phyloP scores from a whole-genome alignment of 2,113 vertebrate genomes.

The Eulemur rufifrons region DNA sequence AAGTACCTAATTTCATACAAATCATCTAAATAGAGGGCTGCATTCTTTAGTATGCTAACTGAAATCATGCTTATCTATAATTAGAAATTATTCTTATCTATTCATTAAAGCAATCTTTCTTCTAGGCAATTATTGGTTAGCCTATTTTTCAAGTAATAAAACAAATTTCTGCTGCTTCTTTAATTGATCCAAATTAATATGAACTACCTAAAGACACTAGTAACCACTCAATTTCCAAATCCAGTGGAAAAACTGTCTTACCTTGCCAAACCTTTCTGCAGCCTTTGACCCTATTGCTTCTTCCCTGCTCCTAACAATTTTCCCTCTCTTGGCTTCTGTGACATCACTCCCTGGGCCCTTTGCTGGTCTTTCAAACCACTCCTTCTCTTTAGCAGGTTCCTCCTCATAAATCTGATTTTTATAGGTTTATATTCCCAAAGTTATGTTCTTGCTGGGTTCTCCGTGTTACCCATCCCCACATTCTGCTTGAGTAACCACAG shows the following conservation, averaged over 20 bases:
- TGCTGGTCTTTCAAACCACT: not conserved
- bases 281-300: not conserved
- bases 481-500: not conserved
- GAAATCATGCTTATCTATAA: constrained; percentile 45
- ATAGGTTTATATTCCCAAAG: not conserved
- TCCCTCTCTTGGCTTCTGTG: not conserved
- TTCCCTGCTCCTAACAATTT: not conserved
- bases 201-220: not conserved
- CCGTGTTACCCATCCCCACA: too few relatives aligned
- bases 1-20: constrained; percentile 2
- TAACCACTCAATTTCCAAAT: not conserved
- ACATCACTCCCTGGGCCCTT: not conserved
- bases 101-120: constrained; percentile 5
- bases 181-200: not conserved
- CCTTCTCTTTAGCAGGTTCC: not conserved
- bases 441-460: not conserved
- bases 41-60: not conserved
- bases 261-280: not conserved
- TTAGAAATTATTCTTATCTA: constrained; percentile 30
- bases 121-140: not conserved
- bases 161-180: not conserved
- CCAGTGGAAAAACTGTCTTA: not conserved
- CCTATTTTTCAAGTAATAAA: constrained; percentile 26
- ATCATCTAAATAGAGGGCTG: not conserved
- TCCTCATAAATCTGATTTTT: not conserved